These are phyloP conservation scores for Spea multiplicata DNA, from an alignment of 2,113 vertebrate genomes.

Conservation along the genomic window DNA sequence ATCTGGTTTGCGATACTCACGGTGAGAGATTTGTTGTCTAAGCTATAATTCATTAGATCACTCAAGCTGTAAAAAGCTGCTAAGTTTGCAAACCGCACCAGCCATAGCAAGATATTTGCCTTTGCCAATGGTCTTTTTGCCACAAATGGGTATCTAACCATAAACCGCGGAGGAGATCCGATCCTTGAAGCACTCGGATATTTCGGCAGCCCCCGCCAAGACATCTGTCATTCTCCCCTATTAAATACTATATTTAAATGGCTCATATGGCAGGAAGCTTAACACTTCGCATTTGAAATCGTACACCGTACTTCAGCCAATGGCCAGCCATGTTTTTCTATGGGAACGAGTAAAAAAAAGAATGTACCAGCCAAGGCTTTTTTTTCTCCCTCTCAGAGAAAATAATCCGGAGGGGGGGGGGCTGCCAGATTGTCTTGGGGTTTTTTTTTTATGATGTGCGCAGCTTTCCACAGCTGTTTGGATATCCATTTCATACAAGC, in stretches of 20 bases:
- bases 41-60: not conserved
- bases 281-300: too few relatives aligned
- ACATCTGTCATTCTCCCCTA: not conserved
- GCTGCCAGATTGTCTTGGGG: not conserved
- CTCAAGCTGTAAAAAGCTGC: conserved; percentile 9
- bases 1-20: not conserved
- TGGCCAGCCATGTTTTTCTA: conserved; percentile 2
- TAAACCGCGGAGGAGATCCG: not conserved
- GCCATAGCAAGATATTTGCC: not conserved
- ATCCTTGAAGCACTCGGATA: conserved; percentile 10
- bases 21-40: not conserved
- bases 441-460: not conserved
- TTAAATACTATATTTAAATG: not conserved
- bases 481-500: not conserved
- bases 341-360: conserved; percentile 14
- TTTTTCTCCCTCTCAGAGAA: conserved; percentile 25
- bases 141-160: not conserved
- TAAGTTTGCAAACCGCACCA: not conserved
- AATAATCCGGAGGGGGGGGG: not conserved
- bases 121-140: not conserved
- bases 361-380: conserved; percentile 13
- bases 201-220: not conserved
- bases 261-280: not conserved
- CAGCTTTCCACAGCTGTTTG: not conserved
- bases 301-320: not conserved